A percentile compares a stretch with the other conserved stretches of the same genome.
These are phyloP conservation scores for Thalassophryne amazonica DNA, from an alignment of 2,797 vertebrate genomes.

Conservation along the genomic window DNA sequence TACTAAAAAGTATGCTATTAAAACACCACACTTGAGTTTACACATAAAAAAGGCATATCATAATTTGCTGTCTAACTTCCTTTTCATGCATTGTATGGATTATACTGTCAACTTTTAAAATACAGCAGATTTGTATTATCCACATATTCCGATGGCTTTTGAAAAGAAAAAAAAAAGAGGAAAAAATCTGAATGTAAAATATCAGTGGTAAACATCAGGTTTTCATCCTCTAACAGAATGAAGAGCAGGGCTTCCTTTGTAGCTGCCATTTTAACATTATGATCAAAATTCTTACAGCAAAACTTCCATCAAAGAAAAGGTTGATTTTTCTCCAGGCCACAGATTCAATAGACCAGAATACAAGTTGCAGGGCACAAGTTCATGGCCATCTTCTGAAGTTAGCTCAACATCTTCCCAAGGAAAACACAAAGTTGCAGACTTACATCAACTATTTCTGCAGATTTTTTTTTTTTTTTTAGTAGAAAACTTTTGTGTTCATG, in stretches of 20 bases:
- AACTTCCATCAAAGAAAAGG: slow-evolving; percentile 30
- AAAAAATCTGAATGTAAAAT: too few relatives aligned
- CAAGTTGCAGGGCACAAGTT: slow-evolving; percentile 1
- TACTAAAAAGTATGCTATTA: neutral
- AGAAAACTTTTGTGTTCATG: too few relatives aligned
- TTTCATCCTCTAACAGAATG: slow-evolving; percentile 9
- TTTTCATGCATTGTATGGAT: slow-evolving; percentile 1
- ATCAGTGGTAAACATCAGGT: neutral
- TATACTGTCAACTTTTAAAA: too few relatives aligned
- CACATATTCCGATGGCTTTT: too few relatives aligned
- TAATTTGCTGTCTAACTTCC: neutral
- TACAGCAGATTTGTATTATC: too few relatives aligned
- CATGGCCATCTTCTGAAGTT: slow-evolving; percentile 5
- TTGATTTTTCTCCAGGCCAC: slow-evolving; percentile 14
- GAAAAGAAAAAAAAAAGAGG: too few relatives aligned
- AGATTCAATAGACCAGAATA: slow-evolving; percentile 24
- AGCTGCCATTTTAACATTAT: slow-evolving; percentile 31
- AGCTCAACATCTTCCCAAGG: neutral
- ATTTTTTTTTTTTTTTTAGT: too few relatives aligned
- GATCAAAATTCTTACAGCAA: slow-evolving; percentile 28
- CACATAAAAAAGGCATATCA: slow-evolving; percentile 4
- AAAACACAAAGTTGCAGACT: slow-evolving; percentile 1
- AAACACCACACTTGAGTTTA: neutral
- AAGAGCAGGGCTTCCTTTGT: slow-evolving; percentile 10
- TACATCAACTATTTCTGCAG: neutral